phyloP scores from a whole-genome alignment of 2,113 vertebrate genomes.

The Anguilla japonica region DNA sequence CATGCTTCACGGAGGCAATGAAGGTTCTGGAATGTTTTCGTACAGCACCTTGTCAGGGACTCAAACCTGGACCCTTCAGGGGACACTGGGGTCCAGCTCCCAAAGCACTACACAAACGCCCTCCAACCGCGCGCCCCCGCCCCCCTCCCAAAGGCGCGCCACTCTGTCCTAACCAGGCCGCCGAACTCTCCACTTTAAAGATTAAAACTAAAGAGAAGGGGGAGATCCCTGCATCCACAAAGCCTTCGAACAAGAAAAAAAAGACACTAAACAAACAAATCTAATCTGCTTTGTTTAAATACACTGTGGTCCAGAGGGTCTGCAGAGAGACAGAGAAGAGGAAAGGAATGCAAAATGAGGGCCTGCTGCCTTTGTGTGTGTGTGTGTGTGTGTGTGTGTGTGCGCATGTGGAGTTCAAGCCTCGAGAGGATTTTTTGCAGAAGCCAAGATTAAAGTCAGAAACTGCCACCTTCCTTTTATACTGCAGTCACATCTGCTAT shows the following conservation, averaged over 20 bases:
- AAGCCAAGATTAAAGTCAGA: background rate
- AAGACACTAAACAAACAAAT: constrained; percentile 3
- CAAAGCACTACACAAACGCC: constrained; percentile 33
- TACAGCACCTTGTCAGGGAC: background rate
- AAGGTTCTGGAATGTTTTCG: too few species aligned
- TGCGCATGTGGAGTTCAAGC: background rate
- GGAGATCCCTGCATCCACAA: constrained; percentile 41
- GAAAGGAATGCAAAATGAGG: background rate
- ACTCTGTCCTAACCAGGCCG: background rate
- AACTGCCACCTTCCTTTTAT: background rate
- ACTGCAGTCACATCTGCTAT: constrained; percentile 10
- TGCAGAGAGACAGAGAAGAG: background rate
- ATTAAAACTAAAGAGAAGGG: constrained; percentile 51
- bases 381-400: too few species aligned
- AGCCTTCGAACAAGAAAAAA: constrained; percentile 35
- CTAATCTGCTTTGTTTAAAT: background rate
- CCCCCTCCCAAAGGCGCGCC: constrained; percentile 25
- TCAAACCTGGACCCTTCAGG: background rate
- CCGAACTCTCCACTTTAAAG: constrained; percentile 53
- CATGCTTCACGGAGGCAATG: background rate
- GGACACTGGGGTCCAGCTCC: too few species aligned
- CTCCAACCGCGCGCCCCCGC: constrained; percentile 54
- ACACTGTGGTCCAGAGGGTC: background rate
- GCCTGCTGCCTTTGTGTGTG: background rate
- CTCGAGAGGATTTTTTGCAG: background rate